These are phyloP conservation scores for Adoxophyes honmai DNA, from an alignment of 1,140 invertebrate genomes.

Conservation along the genomic window DNA sequence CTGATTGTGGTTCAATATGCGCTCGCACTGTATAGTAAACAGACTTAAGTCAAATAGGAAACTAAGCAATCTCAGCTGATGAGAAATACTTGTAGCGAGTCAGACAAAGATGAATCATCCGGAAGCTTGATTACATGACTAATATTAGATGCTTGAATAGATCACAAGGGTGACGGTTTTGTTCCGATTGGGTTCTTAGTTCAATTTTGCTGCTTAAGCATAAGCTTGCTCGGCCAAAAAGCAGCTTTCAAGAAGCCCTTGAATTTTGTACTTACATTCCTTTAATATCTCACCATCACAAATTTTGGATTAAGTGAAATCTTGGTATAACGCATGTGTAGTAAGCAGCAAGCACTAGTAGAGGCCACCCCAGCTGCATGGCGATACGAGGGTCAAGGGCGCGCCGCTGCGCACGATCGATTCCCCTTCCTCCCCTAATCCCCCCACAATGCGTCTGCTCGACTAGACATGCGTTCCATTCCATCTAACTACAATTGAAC, in stretches of 20 bases:
- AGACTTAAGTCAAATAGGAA: neutral
- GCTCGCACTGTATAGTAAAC: neutral
- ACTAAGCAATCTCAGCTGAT: conserved; percentile 1
- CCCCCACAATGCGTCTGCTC: conserved; percentile 19
- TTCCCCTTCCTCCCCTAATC: conserved; percentile 15
- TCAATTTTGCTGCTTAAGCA: too few relatives aligned
- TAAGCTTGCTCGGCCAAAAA: too few relatives aligned
- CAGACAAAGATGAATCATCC: conserved; percentile 1
- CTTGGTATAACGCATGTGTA: too few relatives aligned
- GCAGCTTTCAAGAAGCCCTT: too few relatives aligned
- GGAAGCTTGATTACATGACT: neutral
- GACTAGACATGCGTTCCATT: conserved; percentile 28
- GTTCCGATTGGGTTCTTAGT: too few relatives aligned
- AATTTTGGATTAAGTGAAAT: too few relatives aligned
- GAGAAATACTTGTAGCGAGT: neutral
- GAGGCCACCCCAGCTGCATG: conserved; percentile 17
- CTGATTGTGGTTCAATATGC: neutral
- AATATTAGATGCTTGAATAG: too few relatives aligned
- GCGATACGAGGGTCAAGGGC: conserved; percentile 47
- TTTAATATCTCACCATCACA: too few relatives aligned
- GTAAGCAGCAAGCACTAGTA: too few relatives aligned
- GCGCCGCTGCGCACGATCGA: conserved; percentile 36
- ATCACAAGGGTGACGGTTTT: too few relatives aligned
- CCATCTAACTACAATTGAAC: neutral
- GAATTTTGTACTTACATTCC: too few relatives aligned